Base-by-base conservation (phyloP, 2,797 vertebrate genomes). In the Pipistrellus pygmaeus region DNA sequence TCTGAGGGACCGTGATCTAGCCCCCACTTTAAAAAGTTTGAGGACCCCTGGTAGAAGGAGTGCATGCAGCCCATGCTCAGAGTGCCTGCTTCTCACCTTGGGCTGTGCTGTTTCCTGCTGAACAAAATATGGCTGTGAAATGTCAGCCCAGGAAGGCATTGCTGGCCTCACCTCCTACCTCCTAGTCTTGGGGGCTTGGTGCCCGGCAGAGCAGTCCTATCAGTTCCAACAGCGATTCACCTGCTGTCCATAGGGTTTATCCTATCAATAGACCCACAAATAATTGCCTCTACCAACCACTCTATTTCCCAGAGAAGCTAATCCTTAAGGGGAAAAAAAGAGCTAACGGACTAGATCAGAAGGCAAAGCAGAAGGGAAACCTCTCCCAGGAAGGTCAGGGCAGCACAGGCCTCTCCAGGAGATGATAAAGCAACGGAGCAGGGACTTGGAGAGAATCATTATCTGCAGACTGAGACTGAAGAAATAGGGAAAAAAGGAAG, bases 261-360 rank as follows among this genome's bases (percentile, higher is more conserved):
- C 77, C 46, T 92, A 93, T 90, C 82, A 93, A 93, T 87, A 96
- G 93, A 90, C 64, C 85, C 72, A 68, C 92, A 96, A 92, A 94
- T 93, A 94, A 94, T 77, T 94, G 88, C 75, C 75, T 90, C 35
- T 18, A 76, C 84, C 82, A 78, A 73, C 3, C 6, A 87, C 44
- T 94, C 78, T 48, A 20, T 95, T 93, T 95, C 82, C 80, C 62
- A 88, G 83, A 83, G 92, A 92, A 78, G 85, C 68, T 88, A 89
- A 93, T 95, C 85, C 55, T 71, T 3, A 48, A 72, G 15, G 84
- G 75, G 44, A 20, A 8, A 1, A 13, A 41, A 46, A 60, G 32
- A 44, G 62, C 90, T 90, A 90, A 84, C 69, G 91, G 93, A 60
- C 6, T 82, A 75, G 66, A 85, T 85, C 82, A 69, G 91, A 88